phyloP scores from a whole-genome alignment of 1,140 invertebrate genomes.

The Scaptodrosophila lebanonensis region DNA sequence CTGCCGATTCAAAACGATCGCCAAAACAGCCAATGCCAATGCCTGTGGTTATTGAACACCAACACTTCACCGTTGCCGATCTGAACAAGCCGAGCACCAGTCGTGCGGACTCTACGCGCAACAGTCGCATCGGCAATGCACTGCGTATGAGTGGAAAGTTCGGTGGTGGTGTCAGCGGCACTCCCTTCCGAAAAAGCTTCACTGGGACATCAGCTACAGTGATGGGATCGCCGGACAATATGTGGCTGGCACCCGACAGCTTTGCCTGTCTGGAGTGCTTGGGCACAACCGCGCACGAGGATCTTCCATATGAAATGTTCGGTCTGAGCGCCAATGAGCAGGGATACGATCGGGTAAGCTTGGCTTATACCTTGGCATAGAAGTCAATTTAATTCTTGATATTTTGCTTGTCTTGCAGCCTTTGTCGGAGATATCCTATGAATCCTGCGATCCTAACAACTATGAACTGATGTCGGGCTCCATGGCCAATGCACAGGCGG shows the following conservation, averaged over 20 bases:
- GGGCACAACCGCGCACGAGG: constrained; percentile 80
- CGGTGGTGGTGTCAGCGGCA: constrained; percentile 14
- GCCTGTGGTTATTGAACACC: constrained; percentile 81
- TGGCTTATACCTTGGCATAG: neutral
- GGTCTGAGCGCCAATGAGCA: constrained; percentile 57
- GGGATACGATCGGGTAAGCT: constrained; percentile 62
- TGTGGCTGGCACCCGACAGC: constrained; percentile 82
- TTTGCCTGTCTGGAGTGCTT: constrained; percentile 88
- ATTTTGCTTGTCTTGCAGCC: constrained; percentile 39
- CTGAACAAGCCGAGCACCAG: constrained; percentile 69
- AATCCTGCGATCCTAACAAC: constrained; percentile 69
- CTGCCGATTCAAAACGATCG: constrained; percentile 63
- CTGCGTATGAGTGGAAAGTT: constrained; percentile 59
- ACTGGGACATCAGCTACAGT: constrained; percentile 64
- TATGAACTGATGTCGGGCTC: constrained; percentile 57
- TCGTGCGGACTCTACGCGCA: constrained; percentile 52
- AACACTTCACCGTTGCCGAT: constrained; percentile 62
- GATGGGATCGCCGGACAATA: constrained; percentile 76
- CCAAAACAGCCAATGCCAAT: constrained; percentile 78
- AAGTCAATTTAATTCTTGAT: too few relatives aligned
- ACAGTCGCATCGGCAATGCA: constrained; percentile 53
- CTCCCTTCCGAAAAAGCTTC: constrained; percentile 64
- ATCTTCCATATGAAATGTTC: constrained; percentile 77
- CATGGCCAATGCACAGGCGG: constrained; percentile 18
- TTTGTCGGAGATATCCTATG: constrained; percentile 71